Conservation (phyloP, 2,797 vertebrate species). For the Lacerta bilineata region DNA sequence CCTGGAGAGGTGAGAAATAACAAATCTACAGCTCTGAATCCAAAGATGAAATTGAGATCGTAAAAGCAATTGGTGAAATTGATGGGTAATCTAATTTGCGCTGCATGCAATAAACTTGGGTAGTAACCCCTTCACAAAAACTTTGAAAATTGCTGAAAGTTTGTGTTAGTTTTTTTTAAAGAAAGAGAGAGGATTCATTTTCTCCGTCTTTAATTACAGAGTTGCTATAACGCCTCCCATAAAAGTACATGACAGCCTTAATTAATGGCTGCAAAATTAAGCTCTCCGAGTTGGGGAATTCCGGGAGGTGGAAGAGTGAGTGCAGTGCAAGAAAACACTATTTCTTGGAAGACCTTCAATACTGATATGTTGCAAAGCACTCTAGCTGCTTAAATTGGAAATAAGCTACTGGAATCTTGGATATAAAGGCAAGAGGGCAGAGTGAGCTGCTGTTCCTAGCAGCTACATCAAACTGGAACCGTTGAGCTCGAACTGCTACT, state of each 20-base stretch:
- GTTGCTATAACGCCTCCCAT: constrained; percentile 3
- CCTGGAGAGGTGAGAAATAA: not conserved
- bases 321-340: constrained; percentile 14
- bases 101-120: constrained; percentile 2
- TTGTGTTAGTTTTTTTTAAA: constrained; percentile 11
- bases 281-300: constrained; percentile 39
- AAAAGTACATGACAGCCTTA: constrained; percentile 30
- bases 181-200: not conserved
- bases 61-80: constrained; percentile 30
- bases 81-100: constrained; percentile 18
- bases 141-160: constrained; percentile 14
- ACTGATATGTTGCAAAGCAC: not conserved
- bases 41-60: constrained; percentile 29
- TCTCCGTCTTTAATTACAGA: constrained; percentile 26
- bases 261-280: constrained; percentile 42
- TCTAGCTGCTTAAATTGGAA: constrained; percentile 43
- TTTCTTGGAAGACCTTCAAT: constrained; percentile 53
- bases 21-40: not conserved
- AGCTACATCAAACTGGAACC: rapidly evolving
- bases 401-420: constrained; percentile 24
- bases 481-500: constrained; percentile 28
- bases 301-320: constrained; percentile 53
- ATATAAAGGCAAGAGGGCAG: constrained; percentile 5
- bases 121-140: not conserved
- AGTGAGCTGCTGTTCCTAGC: not conserved